A percentile compares a stretch with the other conserved stretches of the same genome.
These are phyloP conservation scores for Lasioglossum morio DNA, from an alignment of 2,888 invertebrate genomes.

Conservation along the genomic window DNA sequence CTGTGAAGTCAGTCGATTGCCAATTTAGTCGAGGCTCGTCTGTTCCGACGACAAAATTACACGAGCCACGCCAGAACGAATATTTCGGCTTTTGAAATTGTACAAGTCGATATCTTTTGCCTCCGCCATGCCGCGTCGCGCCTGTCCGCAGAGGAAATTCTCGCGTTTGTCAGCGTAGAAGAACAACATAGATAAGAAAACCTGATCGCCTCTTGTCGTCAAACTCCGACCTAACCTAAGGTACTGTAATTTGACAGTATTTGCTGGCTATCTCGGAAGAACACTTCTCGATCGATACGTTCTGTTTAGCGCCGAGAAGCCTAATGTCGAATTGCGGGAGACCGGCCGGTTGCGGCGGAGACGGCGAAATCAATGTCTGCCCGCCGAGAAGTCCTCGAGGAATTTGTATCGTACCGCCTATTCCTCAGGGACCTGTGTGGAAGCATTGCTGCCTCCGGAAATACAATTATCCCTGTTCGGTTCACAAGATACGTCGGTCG, in stretches of 20 bases:
- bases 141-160: background rate
- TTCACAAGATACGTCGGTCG: conserved; percentile 68
- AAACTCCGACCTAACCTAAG: background rate
- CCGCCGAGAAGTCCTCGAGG: conserved; percentile 65
- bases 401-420: conserved; percentile 72
- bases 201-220: background rate
- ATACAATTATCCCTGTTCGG: conserved; percentile 73
- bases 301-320: background rate
- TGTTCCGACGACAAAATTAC: background rate
- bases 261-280: background rate
- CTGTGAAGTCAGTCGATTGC: conserved; percentile 25
- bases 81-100: background rate
- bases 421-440: conserved; percentile 72
- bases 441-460: conserved; percentile 76
- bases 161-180: background rate
- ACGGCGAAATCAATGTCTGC: conserved; percentile 45
- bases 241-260: background rate
- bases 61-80: background rate
- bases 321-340: conserved; percentile 27
- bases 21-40: conserved; percentile 43
- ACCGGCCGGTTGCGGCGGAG: background rate
- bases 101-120: background rate
- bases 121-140: background rate
- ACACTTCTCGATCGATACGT: background rate
- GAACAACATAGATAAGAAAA: background rate